Base-by-base conservation (phyloP, 2,113 vertebrate genomes). In the Corythaeola cristata region DNA sequence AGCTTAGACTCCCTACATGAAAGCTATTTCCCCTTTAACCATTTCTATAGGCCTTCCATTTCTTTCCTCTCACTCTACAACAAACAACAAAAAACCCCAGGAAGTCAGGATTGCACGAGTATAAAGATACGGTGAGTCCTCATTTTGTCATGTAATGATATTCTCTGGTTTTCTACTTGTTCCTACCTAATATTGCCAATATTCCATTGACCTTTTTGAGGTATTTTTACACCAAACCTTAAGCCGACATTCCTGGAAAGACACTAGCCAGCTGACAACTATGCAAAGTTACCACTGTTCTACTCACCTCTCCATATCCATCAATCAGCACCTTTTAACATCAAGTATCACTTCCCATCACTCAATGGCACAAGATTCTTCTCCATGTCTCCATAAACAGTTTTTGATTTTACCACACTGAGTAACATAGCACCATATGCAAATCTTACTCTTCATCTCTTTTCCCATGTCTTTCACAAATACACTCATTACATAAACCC, bases 301-400 rank as follows among this genome's bases (percentile, higher is more conserved):
- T 32, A 45, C 26, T 22, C 55, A 83, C 26, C 44, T 30, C 37
- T 80, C 72, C 59, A 74, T 33, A 58, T 4, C 14, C 16, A 35
- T 78, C 75, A 28, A 66, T 33, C 32, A 37, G 8, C 21, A 35
- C 6, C 55, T 81, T 63, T 81, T 53, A 81, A 81, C 3, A 33
- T 8, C 73, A 81, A 69, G 66, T 22, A 33, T 33, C 0, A 3
- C 58, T 79, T 89, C 23, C 50, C 50, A 1, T 26, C 30, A 35
- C 23, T 56, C 55, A 73, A 11, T 5, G 49, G 60, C 55, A 81
- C 19, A 74, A 85, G 55, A 87, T 52, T 35, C 27, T 80, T 2
- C 0, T 7, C 2, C 15, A 1, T 5, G 23, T 47, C 59, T 56
- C 60, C 33, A 49, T 3, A 47, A 39, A 58, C 23, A 47, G 8